Evolutionary conservation across 2,888 invertebrate species (phyloP).

Genomic region (Drosophila birchii): DNA sequence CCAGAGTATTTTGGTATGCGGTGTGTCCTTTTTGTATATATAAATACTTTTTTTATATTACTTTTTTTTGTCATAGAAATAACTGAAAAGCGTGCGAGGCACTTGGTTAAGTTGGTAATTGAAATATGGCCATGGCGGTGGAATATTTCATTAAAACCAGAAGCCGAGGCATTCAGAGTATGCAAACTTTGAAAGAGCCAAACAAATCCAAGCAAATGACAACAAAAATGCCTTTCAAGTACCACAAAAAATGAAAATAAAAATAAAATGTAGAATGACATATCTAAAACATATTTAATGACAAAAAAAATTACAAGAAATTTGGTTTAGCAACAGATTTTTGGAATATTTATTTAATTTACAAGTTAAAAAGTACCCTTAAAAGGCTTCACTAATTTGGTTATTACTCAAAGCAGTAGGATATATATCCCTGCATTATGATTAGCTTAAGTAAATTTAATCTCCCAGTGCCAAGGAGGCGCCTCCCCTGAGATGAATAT

Average conservation of each 20-base stretch:
- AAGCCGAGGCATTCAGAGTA: neutral
- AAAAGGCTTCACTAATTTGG: conserved; percentile 2
- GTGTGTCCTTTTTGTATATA: neutral
- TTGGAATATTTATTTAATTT: neutral
- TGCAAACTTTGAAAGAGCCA: neutral
- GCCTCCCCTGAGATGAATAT: conserved; percentile 42
- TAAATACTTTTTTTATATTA: neutral
- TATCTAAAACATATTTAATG: neutral
- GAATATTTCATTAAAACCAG: conserved; percentile 4
- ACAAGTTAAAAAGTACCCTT: neutral
- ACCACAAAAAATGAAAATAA: neutral
- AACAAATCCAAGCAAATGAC: neutral
- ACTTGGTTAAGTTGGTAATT: conserved; percentile 21
- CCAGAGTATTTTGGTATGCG: neutral
- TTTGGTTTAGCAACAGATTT: neutral
- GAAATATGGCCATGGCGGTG: conserved; percentile 6
- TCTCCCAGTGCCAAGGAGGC: conserved; percentile 13
- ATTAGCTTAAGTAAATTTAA: conserved; percentile 34
- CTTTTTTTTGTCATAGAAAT: neutral
- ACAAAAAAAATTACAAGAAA: no score
- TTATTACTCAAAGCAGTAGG: neutral
- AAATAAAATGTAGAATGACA: neutral
- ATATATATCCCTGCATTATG: conserved; percentile 17
- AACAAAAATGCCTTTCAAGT: conserved; percentile 4
- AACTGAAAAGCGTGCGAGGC: neutral